A percentile compares a stretch with the other conserved stretches of the same genome.
Evolutionary conservation across 2,888 invertebrate species (phyloP).

Genomic region (Campoplex capitator): DNA sequence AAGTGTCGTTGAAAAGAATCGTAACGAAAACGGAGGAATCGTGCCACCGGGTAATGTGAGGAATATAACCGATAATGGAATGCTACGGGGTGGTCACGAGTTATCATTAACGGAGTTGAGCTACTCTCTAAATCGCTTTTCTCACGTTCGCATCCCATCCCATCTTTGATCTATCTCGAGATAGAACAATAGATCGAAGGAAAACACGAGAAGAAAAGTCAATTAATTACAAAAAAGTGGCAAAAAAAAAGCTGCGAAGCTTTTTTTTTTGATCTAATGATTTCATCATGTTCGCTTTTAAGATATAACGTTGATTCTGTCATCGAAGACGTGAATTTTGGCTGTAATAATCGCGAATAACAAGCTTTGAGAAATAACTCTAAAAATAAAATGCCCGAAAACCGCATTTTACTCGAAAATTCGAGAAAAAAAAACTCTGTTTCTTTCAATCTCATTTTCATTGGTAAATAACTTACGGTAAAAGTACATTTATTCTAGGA

Average conservation of each 20-base stretch:
- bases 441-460: background rate
- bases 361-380: background rate
- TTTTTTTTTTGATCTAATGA: too few relatives aligned
- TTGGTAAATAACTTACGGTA: background rate
- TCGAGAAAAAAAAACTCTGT: too few relatives aligned
- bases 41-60: conserved; percentile 47
- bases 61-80: conserved; percentile 59
- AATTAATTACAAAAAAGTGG: background rate
- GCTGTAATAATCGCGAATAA: too few relatives aligned
- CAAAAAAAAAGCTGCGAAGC: background rate
- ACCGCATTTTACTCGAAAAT: too few relatives aligned
- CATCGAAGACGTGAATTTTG: too few relatives aligned
- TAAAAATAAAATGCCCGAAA: too few relatives aligned
- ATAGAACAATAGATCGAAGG: background rate
- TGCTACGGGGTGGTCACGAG: conserved; percentile 37
- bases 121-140: conserved; percentile 14
- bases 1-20: conserved; percentile 46
- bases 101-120: conserved; percentile 63
- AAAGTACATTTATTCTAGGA: background rate
- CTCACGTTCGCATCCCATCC: background rate
- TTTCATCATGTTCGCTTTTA: too few relatives aligned
- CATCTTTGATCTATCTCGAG: background rate
- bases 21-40: conserved; percentile 34
- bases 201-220: background rate
- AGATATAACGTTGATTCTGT: too few relatives aligned